Evolutionary conservation across 2,113 vertebrate genomes (phyloP).

Genomic region (Ictalurus furcatus): DNA sequence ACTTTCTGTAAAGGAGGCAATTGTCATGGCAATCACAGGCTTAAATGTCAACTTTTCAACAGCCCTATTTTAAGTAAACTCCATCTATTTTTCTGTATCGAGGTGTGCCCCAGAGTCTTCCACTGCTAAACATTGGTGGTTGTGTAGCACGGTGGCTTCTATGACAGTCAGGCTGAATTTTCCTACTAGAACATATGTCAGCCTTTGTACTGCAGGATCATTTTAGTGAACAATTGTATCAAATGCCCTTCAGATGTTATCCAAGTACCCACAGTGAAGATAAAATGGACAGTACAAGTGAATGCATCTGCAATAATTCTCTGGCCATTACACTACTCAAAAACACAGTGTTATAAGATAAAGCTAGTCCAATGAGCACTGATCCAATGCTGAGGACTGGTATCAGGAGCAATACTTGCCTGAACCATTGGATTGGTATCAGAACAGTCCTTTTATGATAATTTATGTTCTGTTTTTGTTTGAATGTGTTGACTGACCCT

Average conservation of each 20-base stretch:
- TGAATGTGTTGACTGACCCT: neutral
- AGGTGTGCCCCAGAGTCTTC: neutral
- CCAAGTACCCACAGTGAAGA: neutral
- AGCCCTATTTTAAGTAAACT: constrained; percentile 31
- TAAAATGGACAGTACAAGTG: neutral
- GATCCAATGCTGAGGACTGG: neutral
- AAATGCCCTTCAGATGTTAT: constrained; percentile 1
- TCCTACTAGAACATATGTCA: neutral
- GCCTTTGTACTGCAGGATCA: neutral
- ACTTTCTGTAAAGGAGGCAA: constrained; percentile 37
- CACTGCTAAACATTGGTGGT: constrained; percentile 3
- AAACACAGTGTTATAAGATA: neutral
- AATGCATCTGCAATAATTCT: neutral
- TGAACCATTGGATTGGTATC: neutral
- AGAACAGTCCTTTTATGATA: neutral
- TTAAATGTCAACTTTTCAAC: constrained; percentile 52
- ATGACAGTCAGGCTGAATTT: neutral
- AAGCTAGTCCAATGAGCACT: neutral
- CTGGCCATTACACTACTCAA: neutral
- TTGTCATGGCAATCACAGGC: constrained; percentile 31
- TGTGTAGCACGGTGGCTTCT: neutral
- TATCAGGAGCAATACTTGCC: neutral
- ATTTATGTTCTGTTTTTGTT: neutral
- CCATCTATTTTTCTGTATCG: constrained; percentile 14
- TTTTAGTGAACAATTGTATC: neutral